Evolutionary conservation across 2,797 vertebrate genomes (phyloP), one percentile per base, ranked within the genome.

Genomic region (Mastacembelus armatus): DNA sequence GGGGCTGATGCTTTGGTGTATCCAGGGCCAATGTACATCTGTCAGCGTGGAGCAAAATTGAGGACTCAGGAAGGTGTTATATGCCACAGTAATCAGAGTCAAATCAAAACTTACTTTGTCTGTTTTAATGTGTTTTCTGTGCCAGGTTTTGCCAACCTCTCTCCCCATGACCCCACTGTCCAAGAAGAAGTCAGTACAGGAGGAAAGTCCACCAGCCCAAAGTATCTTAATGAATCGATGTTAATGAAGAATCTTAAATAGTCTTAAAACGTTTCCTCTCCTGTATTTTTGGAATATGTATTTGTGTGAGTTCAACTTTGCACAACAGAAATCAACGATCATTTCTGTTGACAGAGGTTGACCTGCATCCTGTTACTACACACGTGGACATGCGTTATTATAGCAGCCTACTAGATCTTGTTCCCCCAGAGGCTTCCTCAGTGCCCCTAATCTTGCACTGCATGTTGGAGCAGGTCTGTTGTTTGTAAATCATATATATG

Each of bases 391-490:
- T 95, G 95, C 90, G 94, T 57, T 92, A 93, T 67, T 99, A 98
- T 78, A 91, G 80, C 78, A 90, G 92, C 56, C 83, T 98, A n/a
- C 78, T 99, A 54, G 92, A 92, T 80, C 81, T 86, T 10, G 65
- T 97, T 71, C 94, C 96, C 0, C 92, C 94, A 16, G 95, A 96
- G 65, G 91, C 84, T 35, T 74, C 93, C 72, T 97, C 97, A 39
- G 92, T 97, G 42, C 81, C 96, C 2, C 87, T 99, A 29, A 90
- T 99, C 24, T 62, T 99, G 61, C 88, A 95, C 71, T 96, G 96
- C 78, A 92, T 98, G 86, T 78, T 98, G 62, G 95, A 98, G 56
- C 97, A 99, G 95, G 97, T 96, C 50, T 52, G 76, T 44, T 14
- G n/a, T n/a, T n/a, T n/a, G n/a, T n/a, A n/a, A n/a, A n/a, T n/a